A percentile compares a stretch with the other conserved stretches of the same genome.
Conservation (phyloP, 1,140 invertebrate species). For the Acyrthosiphon pisum region DNA sequence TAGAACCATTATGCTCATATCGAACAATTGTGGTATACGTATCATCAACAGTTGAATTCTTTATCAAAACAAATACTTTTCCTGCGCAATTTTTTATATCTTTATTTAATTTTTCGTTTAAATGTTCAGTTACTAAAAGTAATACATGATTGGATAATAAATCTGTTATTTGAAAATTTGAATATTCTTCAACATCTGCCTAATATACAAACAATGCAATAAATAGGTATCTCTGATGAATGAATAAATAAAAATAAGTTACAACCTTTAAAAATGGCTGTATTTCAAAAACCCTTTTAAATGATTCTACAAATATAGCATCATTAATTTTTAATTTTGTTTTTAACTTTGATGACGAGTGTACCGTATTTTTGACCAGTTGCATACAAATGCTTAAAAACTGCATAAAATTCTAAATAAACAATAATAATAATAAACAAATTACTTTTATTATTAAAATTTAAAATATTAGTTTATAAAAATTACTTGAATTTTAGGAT, state of each 20-base stretch:
- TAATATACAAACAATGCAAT: conserved; percentile 32
- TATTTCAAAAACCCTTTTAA: conserved; percentile 35
- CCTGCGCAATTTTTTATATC: conserved; percentile 10
- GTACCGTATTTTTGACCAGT: not conserved
- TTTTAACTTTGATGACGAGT: conserved; percentile 12
- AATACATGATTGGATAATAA: not conserved
- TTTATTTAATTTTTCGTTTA: conserved; percentile 35
- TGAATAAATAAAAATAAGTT: not conserved
- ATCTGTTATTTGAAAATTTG: conserved; percentile 7
- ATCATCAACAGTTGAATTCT: conserved; percentile 1
- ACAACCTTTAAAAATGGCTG: conserved; percentile 51
- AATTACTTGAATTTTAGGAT: conserved; percentile 35
- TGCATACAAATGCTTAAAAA: conserved; percentile 43
- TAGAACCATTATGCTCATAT: conserved; percentile 4
- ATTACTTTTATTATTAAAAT: not conserved
- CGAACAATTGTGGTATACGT: conserved; percentile 34
- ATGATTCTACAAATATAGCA: conserved; percentile 18
- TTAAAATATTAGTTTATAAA: not conserved
- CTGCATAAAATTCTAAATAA: conserved; percentile 39
- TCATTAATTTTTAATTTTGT: conserved; percentile 43
- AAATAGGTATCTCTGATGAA: not conserved
- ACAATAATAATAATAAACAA: not conserved
- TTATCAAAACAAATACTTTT: conserved; percentile 49
- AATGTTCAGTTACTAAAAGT: conserved; percentile 32
- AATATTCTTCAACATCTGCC: conserved; percentile 44